phyloP scores from a whole-genome alignment of 2,888 invertebrate species.

The Xanthia togata region DNA sequence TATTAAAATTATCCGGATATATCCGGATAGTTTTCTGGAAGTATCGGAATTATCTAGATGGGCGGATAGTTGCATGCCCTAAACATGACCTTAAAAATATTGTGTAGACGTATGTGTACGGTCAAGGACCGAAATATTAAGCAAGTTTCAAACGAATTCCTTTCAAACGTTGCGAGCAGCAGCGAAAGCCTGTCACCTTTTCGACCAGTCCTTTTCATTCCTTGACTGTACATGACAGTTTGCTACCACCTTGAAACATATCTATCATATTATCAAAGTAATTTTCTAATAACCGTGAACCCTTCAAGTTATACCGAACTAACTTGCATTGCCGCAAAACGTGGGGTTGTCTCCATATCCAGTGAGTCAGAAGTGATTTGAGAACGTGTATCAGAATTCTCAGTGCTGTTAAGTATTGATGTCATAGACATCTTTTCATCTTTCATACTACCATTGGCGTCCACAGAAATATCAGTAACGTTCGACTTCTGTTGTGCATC shows the following conservation, averaged over 20 bases:
- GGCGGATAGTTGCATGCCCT: too few relatives aligned
- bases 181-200: not conserved
- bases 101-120: not conserved
- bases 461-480: conserved; percentile 76
- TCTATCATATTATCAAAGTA: conserved; percentile 10
- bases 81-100: conserved; percentile 11
- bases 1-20: too few relatives aligned
- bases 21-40: too few relatives aligned
- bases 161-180: not conserved
- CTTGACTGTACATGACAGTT: conserved; percentile 19
- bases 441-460: conserved; percentile 86
- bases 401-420: conserved; percentile 82
- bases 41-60: too few relatives aligned
- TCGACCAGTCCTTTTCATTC: conserved; percentile 5
- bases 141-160: not conserved
- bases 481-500: conserved; percentile 87
- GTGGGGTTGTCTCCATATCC: conserved; percentile 87
- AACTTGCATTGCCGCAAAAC: conserved; percentile 91
- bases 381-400: conserved; percentile 87
- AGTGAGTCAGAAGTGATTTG: conserved; percentile 88
- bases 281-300: conserved; percentile 25
- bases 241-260: conserved; percentile 42
- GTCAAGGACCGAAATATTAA: not conserved
- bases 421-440: conserved; percentile 87
- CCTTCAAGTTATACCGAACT: conserved; percentile 87